Evolutionary conservation across 2,888 invertebrate genomes (phyloP), one percentile per base, ranked within the genome.

Genomic region (Aphodius sticticus): DNA sequence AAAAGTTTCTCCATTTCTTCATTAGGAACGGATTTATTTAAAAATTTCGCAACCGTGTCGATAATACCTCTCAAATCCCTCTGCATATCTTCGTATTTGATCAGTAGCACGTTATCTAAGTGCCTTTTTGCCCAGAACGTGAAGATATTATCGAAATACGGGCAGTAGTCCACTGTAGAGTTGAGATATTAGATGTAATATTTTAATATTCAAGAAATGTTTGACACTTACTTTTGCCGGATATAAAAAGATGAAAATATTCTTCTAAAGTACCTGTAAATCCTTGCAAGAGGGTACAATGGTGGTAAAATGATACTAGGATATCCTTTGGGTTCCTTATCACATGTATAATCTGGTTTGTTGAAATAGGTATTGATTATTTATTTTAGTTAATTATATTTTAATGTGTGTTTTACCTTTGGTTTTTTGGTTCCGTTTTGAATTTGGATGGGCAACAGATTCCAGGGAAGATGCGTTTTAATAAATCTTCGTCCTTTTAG

Each of bases 211-310:
- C 4, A 16, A 12, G 16, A 70, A 15, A 26, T 6, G 2, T n/a
- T 53, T 53, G 12, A 53, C 4, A 6, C 16, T 90, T 86, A 93
- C 93, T 86, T 86, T 92, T 89, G 83, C 92, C 92, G 79, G 90
- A 90, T 7, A 81, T 36, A 36, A 80, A 80, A 71, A 79, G 75
- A 12, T 80, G 35, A 16, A 69, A 76, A 77, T 37, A 81, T 15
- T 77, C 77, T 16, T 80, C 76, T 37, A 80, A 36, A 3, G 16
- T 76, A 15, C 78, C 91, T 16, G 88, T 89, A 84, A 92, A 90
- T 0, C 92, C 89, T 76, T 91, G 89, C 38, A 93, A 88, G 84
- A 38, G 15, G 70, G 12, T 69, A 2, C 69, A 15, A 76, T 83
- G 83, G 74, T 82, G 78, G 79, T 80, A 82, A 70, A 80, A 82